Conservation (phyloP, 2,888 invertebrate genomes). For the Stenoptilia bipunctidactyla region DNA sequence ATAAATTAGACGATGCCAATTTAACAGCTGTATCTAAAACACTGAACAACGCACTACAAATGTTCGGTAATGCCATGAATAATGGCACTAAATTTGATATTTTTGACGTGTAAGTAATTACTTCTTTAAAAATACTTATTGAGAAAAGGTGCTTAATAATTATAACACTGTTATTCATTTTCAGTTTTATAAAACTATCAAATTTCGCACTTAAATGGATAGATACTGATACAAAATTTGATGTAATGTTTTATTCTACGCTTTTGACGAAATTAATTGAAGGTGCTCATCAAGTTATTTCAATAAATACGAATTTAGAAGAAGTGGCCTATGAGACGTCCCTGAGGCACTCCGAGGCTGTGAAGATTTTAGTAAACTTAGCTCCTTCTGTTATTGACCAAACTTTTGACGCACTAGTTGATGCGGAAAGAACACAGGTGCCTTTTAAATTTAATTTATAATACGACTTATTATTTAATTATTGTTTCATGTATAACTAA, state of each 20-base stretch:
- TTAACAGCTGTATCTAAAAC: no score
- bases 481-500: no score
- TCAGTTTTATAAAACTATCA: constrained; percentile 43
- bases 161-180: constrained; percentile 2
- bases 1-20: no score
- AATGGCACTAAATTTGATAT: no score
- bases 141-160: no score
- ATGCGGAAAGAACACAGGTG: constrained; percentile 57
- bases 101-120: no score
- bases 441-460: no score
- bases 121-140: no score
- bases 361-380: constrained; percentile 34
- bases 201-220: constrained; percentile 42
- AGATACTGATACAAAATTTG: constrained; percentile 34
- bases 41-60: no score
- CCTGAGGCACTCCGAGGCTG: constrained; percentile 40
- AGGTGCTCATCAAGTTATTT: constrained; percentile 37
- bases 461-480: no score
- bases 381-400: constrained; percentile 35
- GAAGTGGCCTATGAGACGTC: constrained; percentile 48
- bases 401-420: constrained; percentile 51
- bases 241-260: constrained; percentile 49
- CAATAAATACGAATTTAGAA: constrained; percentile 50
- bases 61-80: no score
- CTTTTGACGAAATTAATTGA: constrained; percentile 48